Percentiles rank a stretch among this genome's conserved stretches.
phyloP scores from a whole-genome alignment of 2,888 invertebrate species.

The Rambutsinella grinnellia region DNA sequence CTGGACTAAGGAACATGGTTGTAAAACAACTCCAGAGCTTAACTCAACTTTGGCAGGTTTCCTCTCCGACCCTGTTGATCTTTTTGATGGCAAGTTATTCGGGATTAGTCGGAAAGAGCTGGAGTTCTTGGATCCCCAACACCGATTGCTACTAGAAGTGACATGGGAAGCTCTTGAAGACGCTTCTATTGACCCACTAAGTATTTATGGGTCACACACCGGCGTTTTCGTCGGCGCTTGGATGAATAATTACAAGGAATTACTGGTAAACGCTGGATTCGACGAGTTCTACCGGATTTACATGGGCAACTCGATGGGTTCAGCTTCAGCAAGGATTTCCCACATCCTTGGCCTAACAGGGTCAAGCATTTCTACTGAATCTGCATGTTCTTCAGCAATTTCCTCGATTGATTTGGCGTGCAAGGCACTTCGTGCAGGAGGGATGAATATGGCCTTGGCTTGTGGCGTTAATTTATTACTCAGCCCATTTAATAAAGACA shows the following conservation, averaged over 20 bases:
- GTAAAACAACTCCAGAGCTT: constrained; percentile 8
- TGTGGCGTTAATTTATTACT: constrained; percentile 55
- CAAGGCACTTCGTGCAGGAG: constrained; percentile 23
- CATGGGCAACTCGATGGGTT: constrained; percentile 69
- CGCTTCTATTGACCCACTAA: constrained; percentile 29
- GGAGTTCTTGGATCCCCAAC: constrained; percentile 40
- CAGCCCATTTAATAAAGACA: constrained; percentile 42
- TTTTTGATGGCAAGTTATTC: constrained; percentile 60
- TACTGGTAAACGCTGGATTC: constrained; percentile 18
- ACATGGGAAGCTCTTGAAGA: constrained; percentile 22
- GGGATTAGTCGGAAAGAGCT: constrained; percentile 35
- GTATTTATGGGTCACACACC: background rate
- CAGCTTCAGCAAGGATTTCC: too few species aligned
- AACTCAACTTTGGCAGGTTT: constrained; percentile 54
- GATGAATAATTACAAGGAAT: constrained; percentile 27
- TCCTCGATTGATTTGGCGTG: constrained; percentile 39
- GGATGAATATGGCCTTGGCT: constrained; percentile 32
- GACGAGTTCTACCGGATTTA: constrained; percentile 56
- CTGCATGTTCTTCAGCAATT: constrained; percentile 49
- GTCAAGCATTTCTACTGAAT: constrained; percentile 56
- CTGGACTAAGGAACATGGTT: constrained; percentile 43
- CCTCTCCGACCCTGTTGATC: constrained; percentile 56
- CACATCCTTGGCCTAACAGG: constrained; percentile 54
- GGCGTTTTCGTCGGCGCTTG: constrained; percentile 16
- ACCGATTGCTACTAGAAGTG: constrained; percentile 27